Percentiles rank a stretch among this genome's conserved stretches.
These are phyloP conservation scores for Malurus melanocephalus DNA, from an alignment of 2,113 vertebrate species.

Conservation along the genomic window DNA sequence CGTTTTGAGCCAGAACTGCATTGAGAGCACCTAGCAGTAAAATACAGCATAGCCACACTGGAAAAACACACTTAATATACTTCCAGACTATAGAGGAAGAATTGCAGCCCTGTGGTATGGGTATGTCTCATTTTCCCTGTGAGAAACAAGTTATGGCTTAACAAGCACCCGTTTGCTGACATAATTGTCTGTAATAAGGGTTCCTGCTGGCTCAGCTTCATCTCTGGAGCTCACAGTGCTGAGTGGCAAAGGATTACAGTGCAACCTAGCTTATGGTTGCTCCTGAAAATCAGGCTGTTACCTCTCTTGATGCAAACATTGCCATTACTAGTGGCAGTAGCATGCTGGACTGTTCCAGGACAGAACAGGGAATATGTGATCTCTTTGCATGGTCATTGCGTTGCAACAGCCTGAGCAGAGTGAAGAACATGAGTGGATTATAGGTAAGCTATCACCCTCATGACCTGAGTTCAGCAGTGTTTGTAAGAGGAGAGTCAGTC, in stretches of 20 bases:
- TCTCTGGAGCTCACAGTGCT: background rate
- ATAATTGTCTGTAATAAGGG: background rate
- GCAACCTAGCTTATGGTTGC: background rate
- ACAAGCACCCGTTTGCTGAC: background rate
- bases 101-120: background rate
- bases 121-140: background rate
- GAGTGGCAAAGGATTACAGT: background rate
- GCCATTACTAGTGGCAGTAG: background rate
- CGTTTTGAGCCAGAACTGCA: background rate
- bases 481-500: background rate
- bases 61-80: background rate
- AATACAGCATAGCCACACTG: background rate
- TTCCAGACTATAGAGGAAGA: background rate
- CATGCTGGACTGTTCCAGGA: background rate
- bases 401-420: background rate
- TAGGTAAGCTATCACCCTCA: background rate
- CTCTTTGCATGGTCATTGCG: background rate
- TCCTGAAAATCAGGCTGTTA: background rate
- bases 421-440: background rate
- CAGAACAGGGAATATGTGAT: background rate
- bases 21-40: background rate
- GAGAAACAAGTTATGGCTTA: constrained; percentile 21
- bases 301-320: background rate
- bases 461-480: background rate
- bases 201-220: constrained; percentile 11